Base-by-base conservation (phyloP, 2,888 invertebrate genomes). In the Elegia similella region DNA sequence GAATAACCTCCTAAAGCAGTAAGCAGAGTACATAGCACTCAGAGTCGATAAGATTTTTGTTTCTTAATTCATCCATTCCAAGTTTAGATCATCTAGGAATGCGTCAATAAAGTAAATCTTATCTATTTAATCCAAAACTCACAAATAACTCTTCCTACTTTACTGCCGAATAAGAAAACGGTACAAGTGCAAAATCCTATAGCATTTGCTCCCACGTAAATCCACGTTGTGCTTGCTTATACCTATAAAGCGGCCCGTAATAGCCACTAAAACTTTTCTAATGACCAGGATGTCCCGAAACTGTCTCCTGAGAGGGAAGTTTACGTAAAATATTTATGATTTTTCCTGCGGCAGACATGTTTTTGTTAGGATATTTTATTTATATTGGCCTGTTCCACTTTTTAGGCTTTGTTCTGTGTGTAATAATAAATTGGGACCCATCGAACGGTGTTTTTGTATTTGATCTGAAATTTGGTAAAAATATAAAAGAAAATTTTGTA, bases 211-310 rank as follows among this genome's bases (percentile, higher is more conserved):
- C 66, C 54, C 66, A 63, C 73, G 73, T 81, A 80, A 82, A 82
- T 77, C 77, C 73, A 65, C 68, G 65, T 64, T 63, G 72, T 63
- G 72, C 64, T 73, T 64, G 73, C 57, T 65, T 67, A 75, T 80
- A 80, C 80, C 78, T 83, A 84, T 83, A 84, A 82, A 85, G 80
- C 81, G 77, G 70, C n/a, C 65, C 57, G 75, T 84, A 84, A 85
- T 84, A 78, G 84, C 80, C 80, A 82, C 84, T 86, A 86, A 84
- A 84, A 86, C 84, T 84, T 84, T 82, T 82, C 80, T 85, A 85
- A 85, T 85, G 85, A 84, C 82, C 81, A 65, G 74, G 66, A 78
- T 72, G 83, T 75, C 81, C 83, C 80, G 72, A 82, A 84, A 84
- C 83, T 84, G 84, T 84, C 84, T 83, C 84, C 75, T 63, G 80